phyloP scores from a whole-genome alignment of 1,140 invertebrate genomes.

The Tetraneura akinire region DNA sequence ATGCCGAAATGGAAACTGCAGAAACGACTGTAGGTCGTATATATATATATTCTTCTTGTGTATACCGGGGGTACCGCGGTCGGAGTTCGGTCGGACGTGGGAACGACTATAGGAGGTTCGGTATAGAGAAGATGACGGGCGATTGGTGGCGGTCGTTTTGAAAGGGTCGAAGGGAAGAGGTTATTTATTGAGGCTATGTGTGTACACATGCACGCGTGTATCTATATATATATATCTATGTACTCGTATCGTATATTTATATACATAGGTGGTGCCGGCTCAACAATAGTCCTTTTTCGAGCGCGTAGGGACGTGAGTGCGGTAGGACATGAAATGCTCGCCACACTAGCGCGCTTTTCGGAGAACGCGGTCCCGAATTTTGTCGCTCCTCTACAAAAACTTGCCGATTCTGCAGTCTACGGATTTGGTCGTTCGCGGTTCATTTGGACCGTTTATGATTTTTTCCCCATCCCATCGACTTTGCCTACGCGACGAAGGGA shows the following conservation, averaged over 20 bases:
- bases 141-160: neutral
- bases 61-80: neutral
- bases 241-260: too few species aligned
- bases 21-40: too few species aligned
- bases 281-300: conserved; percentile 15
- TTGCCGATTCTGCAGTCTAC: neutral
- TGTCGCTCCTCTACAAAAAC: neutral
- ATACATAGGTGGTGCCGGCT: too few species aligned
- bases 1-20: too few species aligned
- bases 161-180: neutral
- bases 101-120: too few species aligned
- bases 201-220: neutral
- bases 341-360: neutral
- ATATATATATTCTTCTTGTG: too few species aligned
- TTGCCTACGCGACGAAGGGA: too few species aligned
- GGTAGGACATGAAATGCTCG: too few species aligned
- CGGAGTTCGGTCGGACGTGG: neutral
- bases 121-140: neutral
- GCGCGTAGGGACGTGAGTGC: too few species aligned
- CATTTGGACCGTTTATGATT: too few species aligned
- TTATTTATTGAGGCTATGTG: neutral
- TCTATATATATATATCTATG: neutral
- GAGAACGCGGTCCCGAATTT: neutral
- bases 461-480: too few species aligned
- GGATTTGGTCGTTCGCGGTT: conserved; percentile 39